A percentile compares a stretch with the other conserved stretches of the same genome.
Evolutionary conservation across 1,140 invertebrate species (phyloP).

Genomic region (Palaemon carinicauda): DNA sequence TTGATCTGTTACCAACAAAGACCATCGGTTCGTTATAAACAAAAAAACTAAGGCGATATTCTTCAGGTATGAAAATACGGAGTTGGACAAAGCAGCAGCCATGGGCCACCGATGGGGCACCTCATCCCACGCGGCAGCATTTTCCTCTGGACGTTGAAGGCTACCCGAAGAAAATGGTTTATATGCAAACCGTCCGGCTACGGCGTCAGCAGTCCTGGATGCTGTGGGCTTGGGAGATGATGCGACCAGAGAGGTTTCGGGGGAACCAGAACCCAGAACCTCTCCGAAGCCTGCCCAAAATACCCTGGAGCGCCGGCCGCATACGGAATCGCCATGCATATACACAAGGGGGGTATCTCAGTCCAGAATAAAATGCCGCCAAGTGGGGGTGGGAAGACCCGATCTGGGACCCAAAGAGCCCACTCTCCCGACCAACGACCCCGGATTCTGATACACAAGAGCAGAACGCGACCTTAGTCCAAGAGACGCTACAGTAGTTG

Average conservation of each 20-base stretch:
- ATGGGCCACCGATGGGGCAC: background rate
- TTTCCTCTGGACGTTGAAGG: background rate
- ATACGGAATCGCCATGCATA: too few species aligned
- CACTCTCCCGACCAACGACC: background rate
- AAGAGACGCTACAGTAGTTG: background rate
- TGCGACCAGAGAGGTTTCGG: background rate
- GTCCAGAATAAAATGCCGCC: too few species aligned
- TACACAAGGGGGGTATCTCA: too few species aligned
- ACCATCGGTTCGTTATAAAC: background rate
- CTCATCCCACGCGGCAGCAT: background rate
- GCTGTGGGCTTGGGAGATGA: background rate
- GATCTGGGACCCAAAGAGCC: background rate
- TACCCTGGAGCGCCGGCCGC: too few species aligned
- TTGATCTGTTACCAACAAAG: background rate
- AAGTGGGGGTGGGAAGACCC: too few species aligned
- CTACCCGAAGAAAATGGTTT: too few species aligned
- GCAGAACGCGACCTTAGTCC: slow-evolving; percentile 10
- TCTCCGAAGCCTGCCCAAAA: background rate
- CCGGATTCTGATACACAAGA: background rate
- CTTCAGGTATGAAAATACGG: background rate
- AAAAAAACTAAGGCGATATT: slow-evolving; percentile 18
- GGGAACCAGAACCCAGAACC: background rate
- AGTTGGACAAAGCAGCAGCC: background rate
- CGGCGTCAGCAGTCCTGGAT: background rate
- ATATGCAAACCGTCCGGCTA: too few species aligned